phyloP scores from a whole-genome alignment of 2,888 invertebrate species.

The Microdon myrmicae region DNA sequence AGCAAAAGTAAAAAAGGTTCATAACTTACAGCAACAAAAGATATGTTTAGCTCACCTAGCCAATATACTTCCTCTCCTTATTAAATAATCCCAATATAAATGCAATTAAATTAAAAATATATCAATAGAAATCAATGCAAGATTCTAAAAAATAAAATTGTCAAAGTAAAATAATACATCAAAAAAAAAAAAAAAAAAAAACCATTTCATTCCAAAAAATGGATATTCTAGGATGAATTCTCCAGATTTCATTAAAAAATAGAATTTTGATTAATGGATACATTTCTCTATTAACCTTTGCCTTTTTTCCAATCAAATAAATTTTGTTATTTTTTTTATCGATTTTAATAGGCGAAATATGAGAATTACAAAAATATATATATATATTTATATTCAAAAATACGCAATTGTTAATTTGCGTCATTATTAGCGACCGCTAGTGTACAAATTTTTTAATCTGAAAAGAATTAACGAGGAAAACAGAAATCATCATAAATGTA shows the following conservation, averaged over 20 bases:
- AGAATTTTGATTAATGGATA: too few species aligned
- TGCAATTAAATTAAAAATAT: too few species aligned
- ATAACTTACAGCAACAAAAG: conserved; percentile 44
- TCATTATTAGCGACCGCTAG: conserved; percentile 53
- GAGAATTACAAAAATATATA: too few species aligned
- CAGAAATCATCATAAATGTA: conserved; percentile 35
- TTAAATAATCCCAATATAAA: conserved; percentile 37
- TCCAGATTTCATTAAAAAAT: conserved; percentile 3
- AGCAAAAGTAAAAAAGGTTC: conserved; percentile 32
- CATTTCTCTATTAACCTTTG: conserved; percentile 2
- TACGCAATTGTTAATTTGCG: conserved; percentile 51
- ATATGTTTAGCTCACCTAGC: conserved; percentile 48
- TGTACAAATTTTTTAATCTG: conserved; percentile 51
- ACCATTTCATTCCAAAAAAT: conserved; percentile 2
- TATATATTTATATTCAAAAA: conserved; percentile 51
- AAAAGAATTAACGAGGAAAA: conserved; percentile 17
- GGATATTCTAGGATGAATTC: conserved; percentile 2
- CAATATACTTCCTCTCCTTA: conserved; percentile 49
- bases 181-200: conserved; percentile 50
- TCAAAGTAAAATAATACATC: conserved; percentile 4
- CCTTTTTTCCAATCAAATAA: background rate
- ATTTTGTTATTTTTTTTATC: conserved; percentile 19
- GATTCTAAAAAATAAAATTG: conserved; percentile 16
- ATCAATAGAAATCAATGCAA: background rate
- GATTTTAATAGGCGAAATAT: too few species aligned